Conservation (phyloP, 2,797 vertebrate genomes). For the Botia kubotai region DNA sequence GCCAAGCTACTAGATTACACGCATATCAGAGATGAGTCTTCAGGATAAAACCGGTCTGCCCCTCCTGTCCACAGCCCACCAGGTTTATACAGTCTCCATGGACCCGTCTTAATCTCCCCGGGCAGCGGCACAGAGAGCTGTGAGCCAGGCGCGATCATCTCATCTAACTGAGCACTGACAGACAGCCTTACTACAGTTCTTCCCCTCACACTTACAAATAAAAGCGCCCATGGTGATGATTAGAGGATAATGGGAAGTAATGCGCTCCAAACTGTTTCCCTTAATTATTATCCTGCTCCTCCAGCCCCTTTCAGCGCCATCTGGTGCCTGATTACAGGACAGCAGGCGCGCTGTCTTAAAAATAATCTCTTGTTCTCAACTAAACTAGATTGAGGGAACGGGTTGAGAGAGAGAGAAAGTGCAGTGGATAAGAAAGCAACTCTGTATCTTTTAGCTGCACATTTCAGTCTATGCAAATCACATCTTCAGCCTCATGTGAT, state of each 20-base stretch:
- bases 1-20: constrained; percentile 52
- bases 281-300: constrained; percentile 58
- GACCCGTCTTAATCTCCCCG: constrained; percentile 83
- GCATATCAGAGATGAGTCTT: constrained; percentile 50
- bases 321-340: constrained; percentile 67
- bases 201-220: constrained; percentile 80
- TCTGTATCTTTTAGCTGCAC: constrained; percentile 13
- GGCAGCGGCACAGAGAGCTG: constrained; percentile 35
- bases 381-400: constrained; percentile 34
- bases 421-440: not conserved
- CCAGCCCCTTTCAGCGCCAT: constrained; percentile 65
- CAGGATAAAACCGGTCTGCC: constrained; percentile 41
- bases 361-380: constrained; percentile 58
- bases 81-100: constrained; percentile 80
- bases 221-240: constrained; percentile 75
- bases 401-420: constrained; percentile 1
- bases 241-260: constrained; percentile 67
- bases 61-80: constrained; percentile 44
- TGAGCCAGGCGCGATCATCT: constrained; percentile 78
- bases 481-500: not conserved
- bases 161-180: constrained; percentile 75
- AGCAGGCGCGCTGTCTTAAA: constrained; percentile 61
- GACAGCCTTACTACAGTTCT: constrained; percentile 72
- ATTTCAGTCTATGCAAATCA: not conserved
- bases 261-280: constrained; percentile 64